Base-by-base conservation (phyloP, 2,113 vertebrate genomes). In the Chrysochloris asiatica region DNA sequence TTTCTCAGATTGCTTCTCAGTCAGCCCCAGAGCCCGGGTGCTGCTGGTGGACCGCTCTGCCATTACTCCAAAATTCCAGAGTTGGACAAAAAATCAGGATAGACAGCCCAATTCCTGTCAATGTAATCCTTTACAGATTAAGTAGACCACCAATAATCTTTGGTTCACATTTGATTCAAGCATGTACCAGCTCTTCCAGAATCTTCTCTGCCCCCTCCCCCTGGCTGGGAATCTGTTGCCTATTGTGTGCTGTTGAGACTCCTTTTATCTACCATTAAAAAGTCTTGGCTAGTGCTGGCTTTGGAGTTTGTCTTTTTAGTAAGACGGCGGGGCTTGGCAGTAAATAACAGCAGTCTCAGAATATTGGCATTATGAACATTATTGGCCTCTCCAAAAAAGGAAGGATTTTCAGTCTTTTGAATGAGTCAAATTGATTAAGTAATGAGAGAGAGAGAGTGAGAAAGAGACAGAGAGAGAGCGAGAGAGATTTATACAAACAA, bases 91-190 rank as follows among this genome's bases (percentile, higher is more conserved):
- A 85, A 86, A 43, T 73, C 93, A 95, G 94, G 76, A 86, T 0
- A 48, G 80, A 45, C 52, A 73, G 92, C 83, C 88, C 88, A 91
- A 56, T n/a, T 92, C 73, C 85, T 91, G 85, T 83, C 86, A 83
- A 90, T 82, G 90, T 76, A 86, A 91, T 92, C 90, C 88, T 94
- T 26, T 83, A 43, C 65, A 89, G 92, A 95, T 77, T 63, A 88
- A 92, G 80, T 2, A 72, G 83, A 88, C 65, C 83, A 92, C 69
- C 90, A 69, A 92, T 94, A 84, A 94, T 90, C 79, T 92, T 65
- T 6, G 50, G 86, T 89, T 91, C 79, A 78, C 50, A 73, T 88
- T 43, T 52, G 63, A 86, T 38, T 80, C 78, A 47, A 56, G 82
- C 3, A 0, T 7, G 2, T 3, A 43, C 24, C 43, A 63, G 43